Conservation (phyloP, 2,113 vertebrate species). For the Thalassoma bifasciatum region DNA sequence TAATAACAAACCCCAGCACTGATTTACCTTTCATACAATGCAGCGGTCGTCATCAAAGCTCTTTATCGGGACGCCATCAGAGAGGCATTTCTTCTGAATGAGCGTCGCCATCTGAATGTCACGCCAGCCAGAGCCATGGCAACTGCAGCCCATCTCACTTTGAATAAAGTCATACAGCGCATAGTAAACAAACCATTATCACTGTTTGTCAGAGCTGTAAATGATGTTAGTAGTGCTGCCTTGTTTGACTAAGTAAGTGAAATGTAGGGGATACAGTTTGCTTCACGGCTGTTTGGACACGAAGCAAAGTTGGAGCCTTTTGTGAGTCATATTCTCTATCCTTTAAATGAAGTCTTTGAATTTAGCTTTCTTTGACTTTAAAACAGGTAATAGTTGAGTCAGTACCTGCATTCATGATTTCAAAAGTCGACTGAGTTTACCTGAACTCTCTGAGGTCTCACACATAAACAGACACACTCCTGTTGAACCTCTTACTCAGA, state of each 20-base stretch:
- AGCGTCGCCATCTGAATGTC: slow-evolving; percentile 13
- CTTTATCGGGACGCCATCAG: slow-evolving; percentile 10
- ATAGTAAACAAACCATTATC: background rate
- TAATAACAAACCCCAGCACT: background rate
- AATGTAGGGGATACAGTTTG: slow-evolving; percentile 5
- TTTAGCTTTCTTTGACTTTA: slow-evolving; percentile 9
- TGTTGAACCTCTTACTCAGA: slow-evolving; percentile 28
- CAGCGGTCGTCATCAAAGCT: background rate
- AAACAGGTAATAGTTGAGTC: slow-evolving; percentile 16
- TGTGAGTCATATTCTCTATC: background rate
- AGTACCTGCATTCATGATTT: slow-evolving; percentile 41
- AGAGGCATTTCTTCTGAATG: slow-evolving; percentile 11
- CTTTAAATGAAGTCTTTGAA: slow-evolving; percentile 9
- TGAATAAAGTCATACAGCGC: background rate
- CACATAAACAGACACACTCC: slow-evolving; percentile 33
- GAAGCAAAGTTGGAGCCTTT: background rate
- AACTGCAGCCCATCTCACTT: background rate
- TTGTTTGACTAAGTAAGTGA: background rate
- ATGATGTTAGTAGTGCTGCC: background rate
- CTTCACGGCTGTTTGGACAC: background rate
- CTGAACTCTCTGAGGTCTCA: background rate
- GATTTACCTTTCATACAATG: background rate
- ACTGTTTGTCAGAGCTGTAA: background rate
- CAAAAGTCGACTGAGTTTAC: background rate
- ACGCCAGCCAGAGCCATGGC: background rate